phyloP scores from a whole-genome alignment of 2,888 invertebrate species.

The Arctia plantaginis region DNA sequence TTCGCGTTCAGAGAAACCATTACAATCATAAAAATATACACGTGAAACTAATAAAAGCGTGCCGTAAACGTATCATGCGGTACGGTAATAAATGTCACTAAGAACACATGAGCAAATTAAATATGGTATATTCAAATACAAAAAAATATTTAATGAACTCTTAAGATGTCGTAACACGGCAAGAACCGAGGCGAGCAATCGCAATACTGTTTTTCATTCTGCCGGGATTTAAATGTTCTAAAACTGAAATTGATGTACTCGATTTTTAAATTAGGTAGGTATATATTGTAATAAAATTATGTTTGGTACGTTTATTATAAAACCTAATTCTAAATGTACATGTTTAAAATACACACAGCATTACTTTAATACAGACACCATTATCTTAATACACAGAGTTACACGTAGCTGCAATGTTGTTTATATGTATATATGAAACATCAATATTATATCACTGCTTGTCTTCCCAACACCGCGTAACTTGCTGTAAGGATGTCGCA shows the following conservation, averaged over 20 bases:
- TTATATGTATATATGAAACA: neutral
- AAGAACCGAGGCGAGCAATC: neutral
- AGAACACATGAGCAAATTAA: neutral
- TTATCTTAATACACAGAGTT: neutral
- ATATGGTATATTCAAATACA: neutral
- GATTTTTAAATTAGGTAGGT: neutral
- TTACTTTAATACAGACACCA: too few relatives aligned
- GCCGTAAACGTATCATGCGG: too few relatives aligned
- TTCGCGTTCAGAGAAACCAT: too few relatives aligned
- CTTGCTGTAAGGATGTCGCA: neutral
- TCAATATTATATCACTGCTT: slow-evolving; percentile 2
- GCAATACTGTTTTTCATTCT: neutral
- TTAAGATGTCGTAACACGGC: neutral
- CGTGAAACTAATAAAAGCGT: too few relatives aligned
- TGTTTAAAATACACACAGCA: neutral
- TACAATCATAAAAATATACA: too few relatives aligned
- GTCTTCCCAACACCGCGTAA: slow-evolving; percentile 3
- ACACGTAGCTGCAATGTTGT: neutral
- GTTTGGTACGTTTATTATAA: neutral
- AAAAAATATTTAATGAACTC: neutral
- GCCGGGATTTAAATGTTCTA: neutral
- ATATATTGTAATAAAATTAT: neutral
- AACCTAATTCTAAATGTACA: neutral
- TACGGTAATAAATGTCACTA: neutral
- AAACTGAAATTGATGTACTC: neutral